Evolutionary conservation across 2,113 vertebrate species (phyloP).

Genomic region (Chloropsis hardwickii): DNA sequence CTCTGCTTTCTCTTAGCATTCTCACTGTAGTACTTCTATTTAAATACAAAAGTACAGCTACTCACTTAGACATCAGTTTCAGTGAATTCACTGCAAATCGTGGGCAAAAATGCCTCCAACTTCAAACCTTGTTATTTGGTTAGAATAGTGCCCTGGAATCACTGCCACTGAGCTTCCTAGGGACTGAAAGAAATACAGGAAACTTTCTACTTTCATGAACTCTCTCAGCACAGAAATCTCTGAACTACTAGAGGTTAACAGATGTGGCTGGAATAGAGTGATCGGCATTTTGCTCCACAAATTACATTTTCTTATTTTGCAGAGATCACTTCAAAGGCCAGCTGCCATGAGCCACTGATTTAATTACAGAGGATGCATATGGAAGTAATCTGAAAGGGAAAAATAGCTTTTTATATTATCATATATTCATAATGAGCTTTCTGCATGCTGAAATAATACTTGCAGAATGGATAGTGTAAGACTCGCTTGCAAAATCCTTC

Average conservation of each 20-base stretch:
- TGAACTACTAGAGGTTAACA: not conserved
- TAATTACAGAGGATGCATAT: conserved; percentile 37
- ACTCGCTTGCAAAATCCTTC: not conserved
- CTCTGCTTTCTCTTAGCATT: not conserved
- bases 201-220: not conserved
- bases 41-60: not conserved
- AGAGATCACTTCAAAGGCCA: conserved; percentile 37
- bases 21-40: not conserved
- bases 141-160: not conserved
- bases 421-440: not conserved
- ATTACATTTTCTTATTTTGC: conserved; percentile 13
- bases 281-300: conserved; percentile 8
- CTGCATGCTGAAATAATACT: not conserved
- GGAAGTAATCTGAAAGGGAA: conserved; percentile 56
- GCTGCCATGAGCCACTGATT: conserved; percentile 10
- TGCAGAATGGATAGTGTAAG: not conserved
- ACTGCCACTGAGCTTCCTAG: not conserved
- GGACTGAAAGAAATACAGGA: not conserved
- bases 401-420: conserved; percentile 31
- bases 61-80: not conserved
- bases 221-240: not conserved
- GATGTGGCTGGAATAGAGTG: not conserved
- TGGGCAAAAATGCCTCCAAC: not conserved
- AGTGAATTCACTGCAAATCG: not conserved
- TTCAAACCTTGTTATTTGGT: not conserved